Evolutionary conservation across 2,797 vertebrate genomes (phyloP).

Genomic region (Ctenopoma kingsleyae): DNA sequence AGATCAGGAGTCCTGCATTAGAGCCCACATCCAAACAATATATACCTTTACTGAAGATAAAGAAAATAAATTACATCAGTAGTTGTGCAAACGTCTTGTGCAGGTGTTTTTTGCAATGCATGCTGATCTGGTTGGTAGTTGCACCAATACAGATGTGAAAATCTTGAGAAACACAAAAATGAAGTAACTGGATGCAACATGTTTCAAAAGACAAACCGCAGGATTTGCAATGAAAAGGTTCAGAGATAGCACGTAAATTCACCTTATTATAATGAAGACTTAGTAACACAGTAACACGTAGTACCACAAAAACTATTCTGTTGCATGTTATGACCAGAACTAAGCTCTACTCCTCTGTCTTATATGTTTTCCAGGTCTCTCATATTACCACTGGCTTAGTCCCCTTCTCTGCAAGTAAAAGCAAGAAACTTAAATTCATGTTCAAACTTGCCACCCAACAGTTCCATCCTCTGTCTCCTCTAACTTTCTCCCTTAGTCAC

Average conservation of each 20-base stretch:
- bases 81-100: not conserved
- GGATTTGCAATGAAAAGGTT: not conserved
- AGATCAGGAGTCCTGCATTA: not conserved
- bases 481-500: conserved; percentile 45
- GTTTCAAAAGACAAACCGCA: conserved; percentile 62
- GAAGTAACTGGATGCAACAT: conserved; percentile 21
- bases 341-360: not conserved
- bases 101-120: not conserved
- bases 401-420: conserved; percentile 11
- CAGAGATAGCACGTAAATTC: not conserved
- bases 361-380: not conserved
- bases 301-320: not conserved
- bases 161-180: conserved; percentile 36
- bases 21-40: not conserved
- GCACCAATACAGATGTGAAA: conserved; percentile 3
- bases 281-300: not conserved
- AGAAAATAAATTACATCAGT: no score
- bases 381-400: not conserved
- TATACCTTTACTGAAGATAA: not conserved
- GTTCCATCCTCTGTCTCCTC: not conserved
- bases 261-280: not conserved
- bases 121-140: not conserved
- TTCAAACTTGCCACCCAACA: conserved; percentile 47
- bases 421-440: conserved; percentile 33
- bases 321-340: not conserved